Evolutionary conservation across 2,888 invertebrate genomes (phyloP).

Genomic region (Siphlonurus alternatus): DNA sequence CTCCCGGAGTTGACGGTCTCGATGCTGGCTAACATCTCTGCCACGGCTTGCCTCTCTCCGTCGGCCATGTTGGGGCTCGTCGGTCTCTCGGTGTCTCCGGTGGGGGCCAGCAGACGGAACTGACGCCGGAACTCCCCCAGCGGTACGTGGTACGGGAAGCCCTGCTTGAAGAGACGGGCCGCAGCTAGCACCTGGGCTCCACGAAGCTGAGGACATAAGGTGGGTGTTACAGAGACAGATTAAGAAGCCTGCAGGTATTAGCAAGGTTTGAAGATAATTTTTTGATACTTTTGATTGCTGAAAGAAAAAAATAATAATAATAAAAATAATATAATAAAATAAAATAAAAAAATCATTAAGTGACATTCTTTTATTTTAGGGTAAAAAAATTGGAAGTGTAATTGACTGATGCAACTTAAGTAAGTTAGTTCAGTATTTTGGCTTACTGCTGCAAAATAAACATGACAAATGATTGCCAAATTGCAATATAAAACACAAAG

Average conservation of each 20-base stretch:
- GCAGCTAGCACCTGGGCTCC: conserved; percentile 82
- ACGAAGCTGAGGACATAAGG: conserved; percentile 43
- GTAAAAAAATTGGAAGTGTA: too few species aligned
- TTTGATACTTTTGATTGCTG: too few species aligned
- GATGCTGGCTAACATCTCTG: conserved; percentile 64
- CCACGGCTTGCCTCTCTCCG: conserved; percentile 52
- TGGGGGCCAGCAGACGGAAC: conserved; percentile 43
- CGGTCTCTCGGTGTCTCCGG: conserved; percentile 20
- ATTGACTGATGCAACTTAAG: too few species aligned
- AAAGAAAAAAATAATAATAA: too few species aligned
- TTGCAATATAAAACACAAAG: too few species aligned
- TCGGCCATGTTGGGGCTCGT: conserved; percentile 17
- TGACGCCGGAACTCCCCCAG: conserved; percentile 77
- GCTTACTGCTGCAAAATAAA: too few species aligned
- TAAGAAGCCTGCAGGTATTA: neutral
- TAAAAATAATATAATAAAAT: too few species aligned
- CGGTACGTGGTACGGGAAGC: conserved; percentile 83
- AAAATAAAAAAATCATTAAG: too few species aligned
- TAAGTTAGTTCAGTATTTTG: too few species aligned
- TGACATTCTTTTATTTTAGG: too few species aligned
- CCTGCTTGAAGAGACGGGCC: conserved; percentile 77
- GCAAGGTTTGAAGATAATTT: neutral
- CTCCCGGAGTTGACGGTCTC: conserved; percentile 64
- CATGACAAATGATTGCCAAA: too few species aligned
- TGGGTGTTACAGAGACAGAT: neutral